Percentiles rank a stretch among this genome's conserved stretches.
Evolutionary conservation across 2,113 vertebrate genomes (phyloP).

Genomic region (Indri indri): DNA sequence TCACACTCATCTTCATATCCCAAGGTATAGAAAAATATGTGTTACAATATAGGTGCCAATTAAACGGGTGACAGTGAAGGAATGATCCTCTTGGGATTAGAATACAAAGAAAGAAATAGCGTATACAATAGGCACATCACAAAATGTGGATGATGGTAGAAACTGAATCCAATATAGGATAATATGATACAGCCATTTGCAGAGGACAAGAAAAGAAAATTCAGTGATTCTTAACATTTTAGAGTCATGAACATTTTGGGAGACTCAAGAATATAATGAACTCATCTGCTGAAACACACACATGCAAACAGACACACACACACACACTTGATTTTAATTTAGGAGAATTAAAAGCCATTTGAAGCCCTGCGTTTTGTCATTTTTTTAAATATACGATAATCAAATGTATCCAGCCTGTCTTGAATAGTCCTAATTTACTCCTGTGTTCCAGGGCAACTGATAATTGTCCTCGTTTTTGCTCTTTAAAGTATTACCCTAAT

Average conservation of each 20-base stretch:
- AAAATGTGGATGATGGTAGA: not conserved
- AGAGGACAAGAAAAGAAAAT: not conserved
- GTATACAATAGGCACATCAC: not conserved
- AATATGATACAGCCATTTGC: not conserved
- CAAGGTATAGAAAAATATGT: not conserved
- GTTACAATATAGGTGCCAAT: not conserved
- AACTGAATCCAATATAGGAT: not conserved
- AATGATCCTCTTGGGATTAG: not conserved
- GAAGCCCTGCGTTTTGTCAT: not conserved
- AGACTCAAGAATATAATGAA: not conserved
- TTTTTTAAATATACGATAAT: not conserved
- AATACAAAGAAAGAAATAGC: not conserved
- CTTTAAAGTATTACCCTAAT: not conserved
- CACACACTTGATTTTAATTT: not conserved
- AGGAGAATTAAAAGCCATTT: not conserved
- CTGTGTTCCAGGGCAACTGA: not conserved
- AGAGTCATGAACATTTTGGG: not conserved
- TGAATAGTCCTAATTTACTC: not conserved
- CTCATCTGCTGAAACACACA: not conserved
- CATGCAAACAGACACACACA: not conserved
- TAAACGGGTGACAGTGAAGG: not conserved
- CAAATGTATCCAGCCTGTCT: not conserved
- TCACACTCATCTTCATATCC: not conserved
- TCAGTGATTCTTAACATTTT: not conserved
- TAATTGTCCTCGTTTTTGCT: not conserved